A percentile compares a stretch with the other conserved stretches of the same genome.
Evolutionary conservation across 23 tunicate genomes (phyloP).

Genomic region (Aplidium turbinatum): DNA sequence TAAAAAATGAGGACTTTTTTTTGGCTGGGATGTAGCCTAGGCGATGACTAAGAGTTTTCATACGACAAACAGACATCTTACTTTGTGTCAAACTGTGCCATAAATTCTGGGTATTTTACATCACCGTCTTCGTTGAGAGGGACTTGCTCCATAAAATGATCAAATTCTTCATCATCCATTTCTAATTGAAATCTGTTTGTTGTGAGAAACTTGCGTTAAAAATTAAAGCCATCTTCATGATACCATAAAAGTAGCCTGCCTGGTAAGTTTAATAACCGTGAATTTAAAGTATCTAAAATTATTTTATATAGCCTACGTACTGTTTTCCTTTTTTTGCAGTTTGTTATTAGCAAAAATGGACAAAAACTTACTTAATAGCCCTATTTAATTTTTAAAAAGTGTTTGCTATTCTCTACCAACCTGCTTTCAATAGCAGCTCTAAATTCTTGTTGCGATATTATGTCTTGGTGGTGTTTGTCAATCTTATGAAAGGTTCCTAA

Average conservation of each 20-base stretch:
- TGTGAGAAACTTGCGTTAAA: slow-evolving; percentile 64
- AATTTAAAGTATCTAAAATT: no score
- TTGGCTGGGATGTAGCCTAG: no score
- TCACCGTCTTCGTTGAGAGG: slow-evolving; percentile 86
- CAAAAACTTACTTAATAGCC: no score
- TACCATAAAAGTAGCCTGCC: no score
- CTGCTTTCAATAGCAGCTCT: slow-evolving; percentile 95
- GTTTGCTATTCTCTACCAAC: no score
- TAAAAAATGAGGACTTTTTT: no score
- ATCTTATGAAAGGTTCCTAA: slow-evolving; percentile 92
- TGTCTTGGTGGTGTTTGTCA: slow-evolving; percentile 85
- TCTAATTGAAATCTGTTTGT: slow-evolving; percentile 58
- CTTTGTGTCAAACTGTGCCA: slow-evolving; percentile 98
- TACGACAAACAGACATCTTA: background rate
- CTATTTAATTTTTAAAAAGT: no score
- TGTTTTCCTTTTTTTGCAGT: no score
- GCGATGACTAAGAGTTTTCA: no score
- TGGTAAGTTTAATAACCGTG: no score
- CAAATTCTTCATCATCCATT: slow-evolving; percentile 83
- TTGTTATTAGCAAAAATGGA: no score
- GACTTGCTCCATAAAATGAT: slow-evolving; percentile 69
- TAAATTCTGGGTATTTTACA: slow-evolving; percentile 87
- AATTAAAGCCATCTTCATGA: slow-evolving; percentile 88
- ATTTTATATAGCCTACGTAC: no score
- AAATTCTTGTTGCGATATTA: slow-evolving; percentile 92